Percentiles rank a stretch among this genome's conserved stretches.
phyloP scores from a whole-genome alignment of 2,113 vertebrate species.

The Lagopus muta region DNA sequence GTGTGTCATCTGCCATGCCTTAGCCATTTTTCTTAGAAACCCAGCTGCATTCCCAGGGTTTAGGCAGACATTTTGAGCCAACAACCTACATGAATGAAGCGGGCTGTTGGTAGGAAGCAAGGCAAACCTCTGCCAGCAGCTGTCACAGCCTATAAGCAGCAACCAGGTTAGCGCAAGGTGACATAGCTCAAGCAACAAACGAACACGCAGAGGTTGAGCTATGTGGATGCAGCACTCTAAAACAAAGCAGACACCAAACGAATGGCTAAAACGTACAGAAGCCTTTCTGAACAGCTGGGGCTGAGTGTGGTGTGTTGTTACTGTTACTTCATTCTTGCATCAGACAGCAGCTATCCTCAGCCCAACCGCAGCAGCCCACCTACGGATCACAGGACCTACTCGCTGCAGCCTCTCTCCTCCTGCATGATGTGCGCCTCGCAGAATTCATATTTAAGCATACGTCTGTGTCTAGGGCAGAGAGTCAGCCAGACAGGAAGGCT shows the following conservation, averaged over 20 bases:
- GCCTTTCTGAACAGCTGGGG: not conserved
- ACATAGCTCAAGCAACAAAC: not conserved
- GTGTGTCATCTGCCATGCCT: not conserved
- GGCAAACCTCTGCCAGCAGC: slow-evolving; percentile 27
- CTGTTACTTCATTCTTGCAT: not conserved
- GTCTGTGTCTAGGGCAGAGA: slow-evolving; percentile 35
- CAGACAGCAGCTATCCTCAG: not conserved
- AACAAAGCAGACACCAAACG: not conserved
- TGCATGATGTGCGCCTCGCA: not conserved
- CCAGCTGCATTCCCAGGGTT: not conserved
- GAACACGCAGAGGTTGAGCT: not conserved
- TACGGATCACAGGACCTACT: not conserved
- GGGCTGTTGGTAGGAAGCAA: slow-evolving; percentile 16
- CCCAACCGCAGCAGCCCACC: slow-evolving; percentile 28
- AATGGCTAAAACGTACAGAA: not conserved
- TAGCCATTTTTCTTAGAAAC: not conserved
- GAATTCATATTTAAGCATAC: not conserved
- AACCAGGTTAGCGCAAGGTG: not conserved
- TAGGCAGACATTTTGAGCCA: not conserved
- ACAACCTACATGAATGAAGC: not conserved
- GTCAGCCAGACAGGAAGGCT: slow-evolving; percentile 54
- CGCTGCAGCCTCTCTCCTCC: not conserved
- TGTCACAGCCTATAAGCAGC: not conserved
- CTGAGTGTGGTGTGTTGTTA: not conserved
- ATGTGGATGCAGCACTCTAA: not conserved